phyloP scores from a whole-genome alignment of 2,797 vertebrate genomes.

The Lagocephalus sceleratus region DNA sequence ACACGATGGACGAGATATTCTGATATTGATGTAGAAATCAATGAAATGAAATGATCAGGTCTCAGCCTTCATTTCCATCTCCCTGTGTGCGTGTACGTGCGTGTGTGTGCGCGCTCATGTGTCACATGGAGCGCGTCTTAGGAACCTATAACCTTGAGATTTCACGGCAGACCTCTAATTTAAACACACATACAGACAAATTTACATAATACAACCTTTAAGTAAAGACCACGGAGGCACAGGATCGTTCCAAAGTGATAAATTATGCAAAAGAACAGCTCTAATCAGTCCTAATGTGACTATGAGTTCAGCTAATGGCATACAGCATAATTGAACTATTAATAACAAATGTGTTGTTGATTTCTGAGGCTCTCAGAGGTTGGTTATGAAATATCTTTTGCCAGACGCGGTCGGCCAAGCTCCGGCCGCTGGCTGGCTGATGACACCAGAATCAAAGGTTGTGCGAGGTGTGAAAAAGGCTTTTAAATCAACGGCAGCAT shows the following conservation, averaged over 20 bases:
- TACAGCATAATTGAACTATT: neutral
- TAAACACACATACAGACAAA: slow-evolving; percentile 6
- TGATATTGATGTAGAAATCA: no score
- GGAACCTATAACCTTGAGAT: slow-evolving; percentile 67
- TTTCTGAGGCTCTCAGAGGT: neutral
- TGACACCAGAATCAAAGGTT: slow-evolving; percentile 19
- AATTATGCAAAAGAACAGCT: neutral
- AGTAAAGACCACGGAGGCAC: neutral
- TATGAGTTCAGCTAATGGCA: slow-evolving; percentile 1
- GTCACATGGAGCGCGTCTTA: slow-evolving; percentile 28
- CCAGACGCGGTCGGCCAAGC: neutral
- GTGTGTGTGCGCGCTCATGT: slow-evolving; percentile 1
- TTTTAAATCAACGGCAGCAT: slow-evolving; percentile 44
- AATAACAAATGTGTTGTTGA: neutral
- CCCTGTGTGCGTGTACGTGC: slow-evolving; percentile 3
- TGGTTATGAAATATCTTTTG: no score
- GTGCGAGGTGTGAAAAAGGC: slow-evolving; percentile 46
- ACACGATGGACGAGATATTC: no score
- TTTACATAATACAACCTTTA: slow-evolving; percentile 8
- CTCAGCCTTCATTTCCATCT: no score
- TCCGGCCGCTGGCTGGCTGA: neutral
- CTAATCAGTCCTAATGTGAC: neutral
- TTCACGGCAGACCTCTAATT: slow-evolving; percentile 22
- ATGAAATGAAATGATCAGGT: no score
- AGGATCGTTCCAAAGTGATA: neutral